Evolutionary conservation across 2,888 invertebrate genomes (phyloP).

Genomic region (Lysandra coridon): DNA sequence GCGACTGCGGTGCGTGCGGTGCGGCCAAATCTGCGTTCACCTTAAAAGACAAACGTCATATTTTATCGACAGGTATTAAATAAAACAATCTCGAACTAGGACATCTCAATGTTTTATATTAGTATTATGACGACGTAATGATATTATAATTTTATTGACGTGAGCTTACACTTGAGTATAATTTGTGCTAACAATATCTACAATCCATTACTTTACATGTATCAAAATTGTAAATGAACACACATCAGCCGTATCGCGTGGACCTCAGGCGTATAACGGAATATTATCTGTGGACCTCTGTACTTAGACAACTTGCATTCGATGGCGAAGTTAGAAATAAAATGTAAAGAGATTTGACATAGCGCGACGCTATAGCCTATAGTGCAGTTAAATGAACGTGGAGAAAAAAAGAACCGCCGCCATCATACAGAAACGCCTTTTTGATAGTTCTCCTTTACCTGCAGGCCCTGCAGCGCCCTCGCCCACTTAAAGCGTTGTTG

Average conservation of each 20-base stretch:
- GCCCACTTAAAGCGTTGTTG: too few relatives aligned
- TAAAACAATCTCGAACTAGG: neutral
- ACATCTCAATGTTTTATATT: constrained; percentile 28
- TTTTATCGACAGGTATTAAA: neutral
- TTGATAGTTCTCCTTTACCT: too few relatives aligned
- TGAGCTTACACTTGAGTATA: constrained; percentile 24
- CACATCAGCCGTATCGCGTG: constrained; percentile 15
- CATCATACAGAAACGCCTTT: too few relatives aligned
- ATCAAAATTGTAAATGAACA: constrained; percentile 32
- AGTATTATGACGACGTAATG: constrained; percentile 18
- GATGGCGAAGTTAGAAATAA: neutral
- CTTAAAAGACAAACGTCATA: too few relatives aligned
- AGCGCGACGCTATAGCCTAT: too few relatives aligned
- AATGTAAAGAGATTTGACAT: too few relatives aligned
- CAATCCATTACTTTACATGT: constrained; percentile 15
- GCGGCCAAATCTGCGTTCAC: too few relatives aligned
- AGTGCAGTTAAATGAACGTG: too few relatives aligned
- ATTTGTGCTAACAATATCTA: constrained; percentile 28
- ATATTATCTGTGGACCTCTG: neutral
- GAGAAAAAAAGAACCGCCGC: too few relatives aligned
- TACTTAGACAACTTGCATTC: neutral
- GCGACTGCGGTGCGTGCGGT: too few relatives aligned
- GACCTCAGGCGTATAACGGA: neutral
- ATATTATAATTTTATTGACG: constrained; percentile 6
- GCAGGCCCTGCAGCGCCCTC: too few relatives aligned